Percentiles rank a stretch among this genome's conserved stretches.
Evolutionary conservation across 2,797 vertebrate genomes (phyloP).

Genomic region (Crenuchus spilurus): DNA sequence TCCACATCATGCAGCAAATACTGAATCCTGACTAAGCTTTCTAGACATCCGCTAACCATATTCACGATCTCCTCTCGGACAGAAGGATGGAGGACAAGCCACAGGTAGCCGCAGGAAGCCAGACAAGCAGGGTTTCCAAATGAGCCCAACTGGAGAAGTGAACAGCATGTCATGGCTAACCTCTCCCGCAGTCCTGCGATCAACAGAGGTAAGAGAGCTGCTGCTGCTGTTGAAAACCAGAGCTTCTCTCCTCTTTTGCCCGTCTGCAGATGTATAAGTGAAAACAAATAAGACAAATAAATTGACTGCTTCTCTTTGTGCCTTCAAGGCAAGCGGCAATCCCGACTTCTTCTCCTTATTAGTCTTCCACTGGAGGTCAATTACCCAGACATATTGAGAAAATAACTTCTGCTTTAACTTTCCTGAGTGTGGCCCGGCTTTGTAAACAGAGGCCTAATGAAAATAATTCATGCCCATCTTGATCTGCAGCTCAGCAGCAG

Average conservation of each 20-base stretch:
- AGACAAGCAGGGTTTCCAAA: slow-evolving; percentile 3
- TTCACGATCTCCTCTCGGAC: neutral
- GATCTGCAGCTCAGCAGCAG: slow-evolving; percentile 13
- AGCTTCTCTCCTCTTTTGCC: neutral
- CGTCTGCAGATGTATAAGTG: slow-evolving; percentile 20
- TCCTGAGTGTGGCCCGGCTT: slow-evolving; percentile 36
- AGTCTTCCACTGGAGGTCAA: slow-evolving; percentile 45
- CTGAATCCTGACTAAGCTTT: neutral
- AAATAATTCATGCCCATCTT: slow-evolving; percentile 48
- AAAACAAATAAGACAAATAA: slow-evolving; percentile 51
- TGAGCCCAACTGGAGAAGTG: neutral
- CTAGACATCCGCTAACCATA: neutral
- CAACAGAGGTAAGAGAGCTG: neutral
- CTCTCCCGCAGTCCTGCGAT: slow-evolving; percentile 9
- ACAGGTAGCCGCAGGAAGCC: neutral
- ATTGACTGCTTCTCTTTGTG: slow-evolving; percentile 36
- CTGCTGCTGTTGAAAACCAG: slow-evolving; percentile 1
- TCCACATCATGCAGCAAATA: neutral
- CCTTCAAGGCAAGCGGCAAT: slow-evolving; percentile 30
- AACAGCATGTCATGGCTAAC: slow-evolving; percentile 9
- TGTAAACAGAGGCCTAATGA: slow-evolving; percentile 53
- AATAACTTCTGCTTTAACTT: slow-evolving; percentile 51
- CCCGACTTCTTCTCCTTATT: slow-evolving; percentile 28
- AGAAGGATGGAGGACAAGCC: neutral
- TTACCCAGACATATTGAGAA: slow-evolving; percentile 49